Conservation (phyloP, 2,797 vertebrate species). For the Pelodytes ibericus region DNA sequence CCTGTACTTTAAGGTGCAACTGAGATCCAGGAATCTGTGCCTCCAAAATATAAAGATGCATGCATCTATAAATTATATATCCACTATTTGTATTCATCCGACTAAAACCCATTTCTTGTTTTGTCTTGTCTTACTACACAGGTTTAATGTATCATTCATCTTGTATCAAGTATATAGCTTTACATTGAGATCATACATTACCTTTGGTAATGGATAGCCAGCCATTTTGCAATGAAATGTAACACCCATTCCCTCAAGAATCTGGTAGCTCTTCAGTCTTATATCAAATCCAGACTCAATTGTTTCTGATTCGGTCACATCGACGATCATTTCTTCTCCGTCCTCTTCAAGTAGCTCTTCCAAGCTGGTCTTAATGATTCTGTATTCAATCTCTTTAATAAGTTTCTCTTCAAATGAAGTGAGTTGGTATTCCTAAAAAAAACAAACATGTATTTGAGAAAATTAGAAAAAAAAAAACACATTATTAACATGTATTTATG, state of each 20-base stretch:
- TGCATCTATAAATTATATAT: too few relatives aligned
- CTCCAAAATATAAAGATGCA: too few relatives aligned
- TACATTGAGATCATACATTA: constrained; percentile 60
- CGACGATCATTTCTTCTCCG: constrained; percentile 85
- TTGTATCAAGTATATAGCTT: neutral
- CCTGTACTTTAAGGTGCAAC: too few relatives aligned
- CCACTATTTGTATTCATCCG: too few relatives aligned
- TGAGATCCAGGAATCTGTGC: too few relatives aligned
- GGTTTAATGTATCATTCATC: too few relatives aligned
- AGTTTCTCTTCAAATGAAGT: constrained; percentile 93
- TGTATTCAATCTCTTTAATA: constrained; percentile 94
- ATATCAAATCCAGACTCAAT: constrained; percentile 83
- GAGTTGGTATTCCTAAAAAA: constrained; percentile 88
- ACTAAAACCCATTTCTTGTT: too few relatives aligned
- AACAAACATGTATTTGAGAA: too few relatives aligned
- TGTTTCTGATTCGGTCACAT: constrained; percentile 82
- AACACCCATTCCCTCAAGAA: constrained; percentile 91
- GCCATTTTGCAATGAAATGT: constrained; percentile 93
- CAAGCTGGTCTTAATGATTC: constrained; percentile 91
- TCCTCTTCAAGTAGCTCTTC: constrained; percentile 91
- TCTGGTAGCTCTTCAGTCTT: constrained; percentile 91
- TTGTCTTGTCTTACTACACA: too few relatives aligned
- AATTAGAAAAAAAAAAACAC: too few relatives aligned
- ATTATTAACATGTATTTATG: too few relatives aligned
- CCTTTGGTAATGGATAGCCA: constrained; percentile 92